Conservation (phyloP, 2,113 vertebrate genomes). For the Elephas maximus region DNA sequence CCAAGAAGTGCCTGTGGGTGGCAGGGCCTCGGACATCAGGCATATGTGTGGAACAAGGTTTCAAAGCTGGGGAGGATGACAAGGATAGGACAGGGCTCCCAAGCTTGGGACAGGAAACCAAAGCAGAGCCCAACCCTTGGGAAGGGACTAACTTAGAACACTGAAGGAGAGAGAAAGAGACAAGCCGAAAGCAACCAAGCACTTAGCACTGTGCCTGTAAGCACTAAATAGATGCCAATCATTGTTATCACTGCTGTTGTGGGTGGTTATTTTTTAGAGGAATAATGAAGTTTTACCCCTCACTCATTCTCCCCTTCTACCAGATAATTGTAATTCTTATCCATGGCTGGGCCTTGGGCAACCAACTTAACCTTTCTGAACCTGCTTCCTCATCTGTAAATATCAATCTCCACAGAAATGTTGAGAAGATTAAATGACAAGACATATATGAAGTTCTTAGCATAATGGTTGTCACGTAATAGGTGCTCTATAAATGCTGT, state of each 20-base stretch:
- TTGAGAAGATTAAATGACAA: not conserved
- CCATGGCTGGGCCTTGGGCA: not conserved
- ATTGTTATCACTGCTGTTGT: accelerated
- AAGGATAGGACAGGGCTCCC: not conserved
- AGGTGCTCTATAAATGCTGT: not conserved
- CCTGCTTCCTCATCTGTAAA: not conserved
- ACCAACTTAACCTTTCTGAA: not conserved
- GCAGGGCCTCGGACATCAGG: not conserved
- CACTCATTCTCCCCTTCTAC: not conserved
- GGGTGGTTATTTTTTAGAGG: not conserved
- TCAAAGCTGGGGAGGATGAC: not conserved
- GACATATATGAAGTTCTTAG: not conserved
- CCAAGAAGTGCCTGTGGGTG: not conserved
- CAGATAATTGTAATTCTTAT: not conserved
- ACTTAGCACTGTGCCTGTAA: not conserved
- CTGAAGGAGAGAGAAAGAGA: not conserved
- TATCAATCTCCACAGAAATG: not conserved
- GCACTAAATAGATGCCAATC: not conserved
- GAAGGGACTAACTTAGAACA: not conserved
- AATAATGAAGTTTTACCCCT: not conserved
- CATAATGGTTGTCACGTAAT: too few relatives aligned
- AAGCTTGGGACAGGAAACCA: too few relatives aligned
- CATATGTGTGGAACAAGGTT: not conserved
- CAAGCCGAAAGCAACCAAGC: not conserved
- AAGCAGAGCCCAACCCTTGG: not conserved